phyloP scores from a whole-genome alignment of 2,888 invertebrate species.

The Pycnomerus fuliginosus region DNA sequence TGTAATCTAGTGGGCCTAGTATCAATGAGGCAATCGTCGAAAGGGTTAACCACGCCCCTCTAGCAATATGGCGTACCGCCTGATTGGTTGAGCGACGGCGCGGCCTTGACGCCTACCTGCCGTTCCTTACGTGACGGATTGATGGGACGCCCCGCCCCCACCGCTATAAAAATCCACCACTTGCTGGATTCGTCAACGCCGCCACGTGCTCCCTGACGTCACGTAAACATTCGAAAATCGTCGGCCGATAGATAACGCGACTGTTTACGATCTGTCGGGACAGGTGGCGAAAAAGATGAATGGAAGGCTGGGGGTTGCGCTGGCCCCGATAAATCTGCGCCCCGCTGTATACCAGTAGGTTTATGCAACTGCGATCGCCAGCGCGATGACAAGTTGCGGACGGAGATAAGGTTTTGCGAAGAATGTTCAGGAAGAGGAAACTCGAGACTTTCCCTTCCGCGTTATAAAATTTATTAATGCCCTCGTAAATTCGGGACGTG shows the following conservation, averaged over 20 bases:
- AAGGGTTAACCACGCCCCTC: constrained; percentile 58
- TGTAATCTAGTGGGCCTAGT: constrained; percentile 23
- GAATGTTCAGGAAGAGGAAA: too few relatives aligned
- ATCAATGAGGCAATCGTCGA: constrained; percentile 40
- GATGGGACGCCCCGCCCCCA: constrained; percentile 43
- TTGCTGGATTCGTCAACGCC: constrained; percentile 42
- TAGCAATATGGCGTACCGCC: constrained; percentile 65
- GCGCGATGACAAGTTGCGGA: too few relatives aligned
- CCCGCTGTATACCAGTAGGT: too few relatives aligned
- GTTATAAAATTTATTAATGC: too few relatives aligned
- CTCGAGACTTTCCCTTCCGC: too few relatives aligned
- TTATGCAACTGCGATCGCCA: too few relatives aligned
- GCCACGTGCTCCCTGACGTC: constrained; percentile 43
- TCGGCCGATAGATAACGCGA: constrained; percentile 34
- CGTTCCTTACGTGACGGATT: constrained; percentile 47
- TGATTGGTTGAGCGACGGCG: constrained; percentile 59
- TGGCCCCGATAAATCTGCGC: constrained; percentile 12
- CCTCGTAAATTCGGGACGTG: too few relatives aligned
- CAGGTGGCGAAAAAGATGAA: constrained; percentile 45
- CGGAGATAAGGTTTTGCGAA: too few relatives aligned
- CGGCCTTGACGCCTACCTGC: constrained; percentile 51
- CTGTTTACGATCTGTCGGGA: constrained; percentile 34
- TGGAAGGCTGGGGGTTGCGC: constrained; percentile 31
- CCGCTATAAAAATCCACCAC: constrained; percentile 41
- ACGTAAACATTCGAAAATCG: constrained; percentile 39